These are phyloP conservation scores for Rynchops niger DNA, from an alignment of 2,113 vertebrate species.

Conservation along the genomic window DNA sequence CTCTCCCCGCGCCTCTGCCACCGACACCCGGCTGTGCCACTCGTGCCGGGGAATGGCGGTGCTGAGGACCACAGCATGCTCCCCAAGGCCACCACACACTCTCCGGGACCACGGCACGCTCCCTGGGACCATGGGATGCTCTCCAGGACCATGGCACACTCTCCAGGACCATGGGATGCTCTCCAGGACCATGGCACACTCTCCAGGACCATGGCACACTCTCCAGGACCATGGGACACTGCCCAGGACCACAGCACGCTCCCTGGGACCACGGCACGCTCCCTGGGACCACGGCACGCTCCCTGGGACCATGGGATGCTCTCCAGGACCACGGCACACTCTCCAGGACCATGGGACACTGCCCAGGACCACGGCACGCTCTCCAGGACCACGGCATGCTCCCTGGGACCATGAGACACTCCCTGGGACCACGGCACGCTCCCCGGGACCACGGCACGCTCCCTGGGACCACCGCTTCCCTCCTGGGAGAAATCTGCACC, in stretches of 20 bases:
- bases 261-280: not conserved
- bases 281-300: too few species aligned
- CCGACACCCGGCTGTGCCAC: not conserved
- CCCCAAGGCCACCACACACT: not conserved
- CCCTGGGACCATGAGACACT: too few species aligned
- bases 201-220: not conserved
- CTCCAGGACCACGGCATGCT: not conserved
- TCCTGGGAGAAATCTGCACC: not conserved
- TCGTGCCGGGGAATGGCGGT: fast-evolving
- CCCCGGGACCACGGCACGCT: not conserved
- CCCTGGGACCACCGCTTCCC: not conserved
- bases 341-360: not conserved
- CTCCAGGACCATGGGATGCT: fast-evolving
- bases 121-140: not conserved
- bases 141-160: not conserved
- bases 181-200: not conserved
- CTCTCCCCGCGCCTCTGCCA: not conserved
- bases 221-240: not conserved
- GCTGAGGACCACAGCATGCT: fast-evolving
- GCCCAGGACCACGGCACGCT: not conserved
- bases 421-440: fast-evolving
- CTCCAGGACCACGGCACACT: not conserved
- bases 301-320: fast-evolving
- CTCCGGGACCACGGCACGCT: not conserved
- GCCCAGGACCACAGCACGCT: not conserved